Base-by-base conservation (phyloP, 2,888 invertebrate species). In the Platerodrilus igneus region DNA sequence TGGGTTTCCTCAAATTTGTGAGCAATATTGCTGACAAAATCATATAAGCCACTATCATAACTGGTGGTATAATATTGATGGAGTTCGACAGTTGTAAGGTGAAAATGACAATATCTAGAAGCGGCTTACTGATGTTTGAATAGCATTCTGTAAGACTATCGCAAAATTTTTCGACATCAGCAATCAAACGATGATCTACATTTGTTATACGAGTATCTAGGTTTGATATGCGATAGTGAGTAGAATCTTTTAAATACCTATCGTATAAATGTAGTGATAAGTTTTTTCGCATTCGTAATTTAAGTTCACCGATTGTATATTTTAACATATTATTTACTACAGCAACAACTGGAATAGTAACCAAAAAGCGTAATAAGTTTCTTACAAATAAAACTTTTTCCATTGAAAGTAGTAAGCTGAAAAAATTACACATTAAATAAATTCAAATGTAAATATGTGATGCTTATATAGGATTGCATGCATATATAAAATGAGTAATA, bases 131-230 rank as follows among this genome's bases (percentile, higher is more conserved):
- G 16, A 96, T 81, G 66, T 96, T 95, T 44, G 94, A 92, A 71
- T 99, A 99, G 8, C 97, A 73, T 62, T 96, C 94, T 1, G 94
- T 89, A 19, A 94, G 83, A 37, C 92, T 88, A 53, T 92, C 91
- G 66, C 95, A 96, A 73, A 99, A 96, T 68, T 91, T 93, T 66
- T 97, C 96, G 1, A 97, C 87, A 64, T 99, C 97, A 1, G 89
- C 92, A 0, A 95, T 95, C 36, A 97, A 71, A 28, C 97, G 73
- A 65, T 97, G 96, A 68, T 97, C 97, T 1, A 93, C 89, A 72
- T 97, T 96, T 6, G 91, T 79, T 68, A 96, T 92, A 62, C 95
- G 77, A 60, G 87, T 92, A 69, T 96, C 96, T 56, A 96, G 71
- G 70, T 95, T 95, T 45, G 85, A 85, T 78, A 97, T 90, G 73